Conservation (phyloP, 1,140 invertebrate species). For the Drosophila dunni region DNA sequence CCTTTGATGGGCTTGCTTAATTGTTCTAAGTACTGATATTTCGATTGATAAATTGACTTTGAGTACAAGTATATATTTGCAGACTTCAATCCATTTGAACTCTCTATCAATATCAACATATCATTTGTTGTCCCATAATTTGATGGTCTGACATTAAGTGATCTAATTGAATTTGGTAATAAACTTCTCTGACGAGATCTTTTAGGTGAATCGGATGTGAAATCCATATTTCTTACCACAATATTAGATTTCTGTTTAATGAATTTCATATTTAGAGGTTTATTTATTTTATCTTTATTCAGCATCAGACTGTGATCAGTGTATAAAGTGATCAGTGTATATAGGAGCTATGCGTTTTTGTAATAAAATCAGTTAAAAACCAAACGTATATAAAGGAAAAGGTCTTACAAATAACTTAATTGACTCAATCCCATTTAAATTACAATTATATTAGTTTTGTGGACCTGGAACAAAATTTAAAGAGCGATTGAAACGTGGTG, state of each 20-base stretch:
- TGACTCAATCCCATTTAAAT: conserved; percentile 84
- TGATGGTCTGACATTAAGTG: conserved; percentile 59
- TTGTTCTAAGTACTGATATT: conserved; percentile 6
- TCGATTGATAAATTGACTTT: conserved; percentile 9
- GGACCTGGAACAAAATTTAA: conserved; percentile 84
- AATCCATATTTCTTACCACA: background rate
- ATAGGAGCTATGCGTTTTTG: too few species aligned
- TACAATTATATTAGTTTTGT: conserved; percentile 85
- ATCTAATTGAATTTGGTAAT: conserved; percentile 66
- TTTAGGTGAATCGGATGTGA: background rate
- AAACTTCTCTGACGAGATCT: conserved; percentile 1
- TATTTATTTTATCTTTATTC: too few species aligned
- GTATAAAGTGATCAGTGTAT: too few species aligned
- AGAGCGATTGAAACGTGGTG: too few species aligned
- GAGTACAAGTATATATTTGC: conserved; percentile 18
- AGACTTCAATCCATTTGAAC: conserved; percentile 38
- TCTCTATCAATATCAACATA: conserved; percentile 67
- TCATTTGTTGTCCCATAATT: conserved; percentile 79
- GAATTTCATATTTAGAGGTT: too few species aligned
- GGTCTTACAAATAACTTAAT: conserved; percentile 79
- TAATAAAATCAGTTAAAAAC: too few species aligned
- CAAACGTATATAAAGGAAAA: background rate
- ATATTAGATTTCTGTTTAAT: too few species aligned
- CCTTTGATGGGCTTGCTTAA: conserved; percentile 12
- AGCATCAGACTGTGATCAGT: too few species aligned